phyloP scores from a whole-genome alignment of 2,888 invertebrate genomes.

The Phengaris alcon region DNA sequence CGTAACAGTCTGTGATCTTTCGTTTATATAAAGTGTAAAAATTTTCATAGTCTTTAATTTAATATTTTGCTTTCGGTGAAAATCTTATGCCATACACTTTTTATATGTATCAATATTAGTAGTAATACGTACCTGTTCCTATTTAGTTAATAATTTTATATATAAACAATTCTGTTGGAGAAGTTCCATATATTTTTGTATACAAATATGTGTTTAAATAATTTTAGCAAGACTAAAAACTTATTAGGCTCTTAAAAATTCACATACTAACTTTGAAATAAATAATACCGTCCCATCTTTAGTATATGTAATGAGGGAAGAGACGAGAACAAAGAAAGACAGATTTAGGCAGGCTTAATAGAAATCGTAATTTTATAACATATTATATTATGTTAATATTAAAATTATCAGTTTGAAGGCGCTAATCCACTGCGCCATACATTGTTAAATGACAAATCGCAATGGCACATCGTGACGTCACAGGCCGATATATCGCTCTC shows the following conservation, averaged over 20 bases:
- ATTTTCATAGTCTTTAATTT: no score
- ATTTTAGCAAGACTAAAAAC: not conserved
- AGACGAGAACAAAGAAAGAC: not conserved
- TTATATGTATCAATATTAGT: not conserved
- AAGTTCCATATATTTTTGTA: slow-evolving; percentile 6
- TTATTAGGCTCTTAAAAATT: not conserved
- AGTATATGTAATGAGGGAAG: not conserved
- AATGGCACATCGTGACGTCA: no score
- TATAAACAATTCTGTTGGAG: not conserved
- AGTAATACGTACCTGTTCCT: not conserved
- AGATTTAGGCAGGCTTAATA: not conserved
- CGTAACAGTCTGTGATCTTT: no score
- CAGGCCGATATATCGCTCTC: no score
- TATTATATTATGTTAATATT: not conserved
- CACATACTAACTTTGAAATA: not conserved
- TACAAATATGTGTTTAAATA: not conserved
- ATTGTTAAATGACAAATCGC: no score
- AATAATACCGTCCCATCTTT: not conserved
- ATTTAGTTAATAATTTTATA: not conserved
- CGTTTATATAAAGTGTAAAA: no score
- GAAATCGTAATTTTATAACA: not conserved
- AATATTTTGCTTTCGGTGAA: no score
- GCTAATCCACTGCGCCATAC: no score
- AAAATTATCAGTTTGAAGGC: no score
- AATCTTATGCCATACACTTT: not conserved